These are phyloP conservation scores for Gavia stellata DNA, from an alignment of 2,113 vertebrate species.

Conservation along the genomic window DNA sequence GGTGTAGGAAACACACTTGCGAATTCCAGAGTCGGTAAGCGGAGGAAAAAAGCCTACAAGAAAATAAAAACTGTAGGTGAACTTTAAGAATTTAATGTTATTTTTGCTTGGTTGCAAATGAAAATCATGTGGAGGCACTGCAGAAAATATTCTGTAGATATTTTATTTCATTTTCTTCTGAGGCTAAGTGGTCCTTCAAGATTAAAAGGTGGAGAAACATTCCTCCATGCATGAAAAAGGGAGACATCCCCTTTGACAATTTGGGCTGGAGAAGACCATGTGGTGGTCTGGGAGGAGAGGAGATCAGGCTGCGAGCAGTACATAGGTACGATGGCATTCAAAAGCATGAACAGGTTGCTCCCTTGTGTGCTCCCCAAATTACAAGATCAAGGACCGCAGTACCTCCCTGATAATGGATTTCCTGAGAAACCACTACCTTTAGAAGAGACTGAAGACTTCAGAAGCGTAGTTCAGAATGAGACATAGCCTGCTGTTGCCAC, in stretches of 20 bases:
- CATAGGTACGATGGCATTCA: accelerated
- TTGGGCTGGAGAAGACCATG: neutral
- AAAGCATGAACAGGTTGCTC: neutral
- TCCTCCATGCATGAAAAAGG: neutral
- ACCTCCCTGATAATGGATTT: neutral
- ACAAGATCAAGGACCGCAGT: neutral
- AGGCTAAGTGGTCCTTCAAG: neutral
- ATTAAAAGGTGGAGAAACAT: neutral
- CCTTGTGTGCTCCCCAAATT: neutral
- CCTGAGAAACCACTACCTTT: neutral
- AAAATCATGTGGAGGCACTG: neutral
- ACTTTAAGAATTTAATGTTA: neutral
- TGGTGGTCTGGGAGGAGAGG: neutral
- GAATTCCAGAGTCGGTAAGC: neutral
- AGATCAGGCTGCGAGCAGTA: neutral
- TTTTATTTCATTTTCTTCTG: neutral
- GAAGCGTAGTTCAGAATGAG: accelerated
- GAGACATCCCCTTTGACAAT: neutral
- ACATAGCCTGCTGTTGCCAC: neutral
- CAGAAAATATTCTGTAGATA: neutral
- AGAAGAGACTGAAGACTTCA: neutral
- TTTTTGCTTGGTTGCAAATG: neutral
- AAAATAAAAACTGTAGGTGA: neutral
- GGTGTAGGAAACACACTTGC: neutral
- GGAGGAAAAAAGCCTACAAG: neutral